Evolutionary conservation across 2,113 vertebrate genomes (phyloP).

Genomic region (Triplophysa siluroides): DNA sequence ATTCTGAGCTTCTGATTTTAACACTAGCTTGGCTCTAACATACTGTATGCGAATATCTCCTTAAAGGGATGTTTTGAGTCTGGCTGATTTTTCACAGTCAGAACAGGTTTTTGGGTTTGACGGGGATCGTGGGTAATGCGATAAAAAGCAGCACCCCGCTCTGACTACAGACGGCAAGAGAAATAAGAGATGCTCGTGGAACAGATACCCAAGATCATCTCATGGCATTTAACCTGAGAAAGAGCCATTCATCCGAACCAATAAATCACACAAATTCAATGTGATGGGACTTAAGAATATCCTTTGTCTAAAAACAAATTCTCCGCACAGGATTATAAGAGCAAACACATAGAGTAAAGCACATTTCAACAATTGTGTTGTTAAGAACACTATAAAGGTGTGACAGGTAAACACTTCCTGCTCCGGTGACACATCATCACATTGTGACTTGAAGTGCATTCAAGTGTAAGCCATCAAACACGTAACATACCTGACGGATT

Average conservation of each 20-base stretch:
- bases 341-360: not conserved
- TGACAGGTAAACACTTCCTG: constrained; percentile 16
- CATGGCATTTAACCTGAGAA: constrained; percentile 25
- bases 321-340: not conserved
- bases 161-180: not conserved
- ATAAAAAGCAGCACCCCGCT: not conserved
- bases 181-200: constrained; percentile 12
- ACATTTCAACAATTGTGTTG: not conserved
- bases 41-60: no score
- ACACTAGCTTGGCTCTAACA: no score
- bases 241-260: not conserved
- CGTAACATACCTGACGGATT: constrained; percentile 19
- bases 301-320: not conserved
- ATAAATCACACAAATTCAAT: constrained; percentile 5
- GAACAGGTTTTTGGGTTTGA: not conserved
- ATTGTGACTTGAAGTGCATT: not conserved
- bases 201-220: constrained; percentile 12
- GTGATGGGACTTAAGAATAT: not conserved
- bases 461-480: not conserved
- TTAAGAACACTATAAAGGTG: constrained; percentile 5
- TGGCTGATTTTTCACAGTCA: not conserved
- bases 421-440: constrained; percentile 14
- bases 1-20: no score
- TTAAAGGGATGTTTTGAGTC: no score
- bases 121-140: not conserved